Percentiles rank a stretch among this genome's conserved stretches.
These are phyloP conservation scores for Apus apus DNA, from an alignment of 2,113 vertebrate genomes.

Conservation along the genomic window DNA sequence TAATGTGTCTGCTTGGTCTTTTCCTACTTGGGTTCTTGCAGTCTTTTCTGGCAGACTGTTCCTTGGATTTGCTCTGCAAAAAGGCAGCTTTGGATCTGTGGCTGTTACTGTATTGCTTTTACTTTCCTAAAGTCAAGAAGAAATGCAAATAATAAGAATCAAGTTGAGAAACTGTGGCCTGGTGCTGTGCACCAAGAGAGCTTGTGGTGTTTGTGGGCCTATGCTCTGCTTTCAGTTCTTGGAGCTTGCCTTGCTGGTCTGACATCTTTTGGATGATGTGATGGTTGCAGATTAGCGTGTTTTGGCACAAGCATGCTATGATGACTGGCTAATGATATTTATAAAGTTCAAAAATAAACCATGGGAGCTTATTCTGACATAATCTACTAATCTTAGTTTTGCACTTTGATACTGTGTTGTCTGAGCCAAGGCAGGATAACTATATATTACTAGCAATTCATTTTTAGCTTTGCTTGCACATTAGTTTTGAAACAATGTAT, in stretches of 20 bases:
- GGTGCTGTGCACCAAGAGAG: neutral
- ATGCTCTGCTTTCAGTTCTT: neutral
- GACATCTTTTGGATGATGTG: constrained; percentile 23
- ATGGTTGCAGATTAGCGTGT: constrained; percentile 1
- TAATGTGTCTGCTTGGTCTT: neutral
- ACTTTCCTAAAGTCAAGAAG: neutral
- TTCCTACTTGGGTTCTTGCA: neutral
- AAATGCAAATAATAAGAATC: neutral
- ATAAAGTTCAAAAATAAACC: constrained; percentile 55
- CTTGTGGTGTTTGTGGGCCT: neutral
- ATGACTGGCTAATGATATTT: constrained; percentile 59
- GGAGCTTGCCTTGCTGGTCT: neutral
- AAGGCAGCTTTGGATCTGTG: neutral
- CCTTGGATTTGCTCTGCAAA: neutral
- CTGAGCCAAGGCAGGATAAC: constrained; percentile 48
- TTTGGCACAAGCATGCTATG: neutral
- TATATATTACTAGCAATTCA: constrained; percentile 22
- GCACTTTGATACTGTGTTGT: constrained; percentile 48
- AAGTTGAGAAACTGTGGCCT: neutral
- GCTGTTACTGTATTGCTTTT: neutral
- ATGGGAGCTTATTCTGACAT: constrained; percentile 51
- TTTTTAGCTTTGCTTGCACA: constrained; percentile 62
- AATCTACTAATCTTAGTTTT: constrained; percentile 63
- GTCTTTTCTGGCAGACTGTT: neutral
- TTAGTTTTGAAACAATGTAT: neutral